A percentile compares a stretch with the other conserved stretches of the same genome.
phyloP scores from a whole-genome alignment of 2,797 vertebrate genomes.

The Phoebastria nigripes region DNA sequence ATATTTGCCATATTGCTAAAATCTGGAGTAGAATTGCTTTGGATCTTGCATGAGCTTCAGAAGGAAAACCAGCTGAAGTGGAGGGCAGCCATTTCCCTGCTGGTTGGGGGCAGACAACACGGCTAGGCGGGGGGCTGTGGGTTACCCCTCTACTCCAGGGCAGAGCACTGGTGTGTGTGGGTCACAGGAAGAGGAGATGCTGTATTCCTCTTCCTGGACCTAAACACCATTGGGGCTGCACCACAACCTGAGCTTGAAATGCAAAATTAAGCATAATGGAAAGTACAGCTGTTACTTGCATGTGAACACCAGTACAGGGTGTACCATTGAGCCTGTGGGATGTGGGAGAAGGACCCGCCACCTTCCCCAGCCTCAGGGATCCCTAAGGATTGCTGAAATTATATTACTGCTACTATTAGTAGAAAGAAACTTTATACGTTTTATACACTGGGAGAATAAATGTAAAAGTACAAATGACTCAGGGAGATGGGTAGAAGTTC shows the following conservation, averaged over 20 bases:
- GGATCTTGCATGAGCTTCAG: background rate
- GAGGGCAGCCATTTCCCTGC: background rate
- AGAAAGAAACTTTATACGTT: background rate
- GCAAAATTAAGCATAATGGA: background rate
- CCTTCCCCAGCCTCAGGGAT: background rate
- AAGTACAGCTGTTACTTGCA: background rate
- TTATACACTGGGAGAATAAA: background rate
- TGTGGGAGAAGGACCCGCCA: background rate
- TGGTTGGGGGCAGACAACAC: background rate
- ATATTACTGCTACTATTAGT: background rate
- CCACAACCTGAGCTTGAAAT: background rate
- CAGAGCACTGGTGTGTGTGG: rapidly evolving
- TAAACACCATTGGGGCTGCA: background rate
- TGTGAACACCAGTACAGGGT: too few relatives aligned
- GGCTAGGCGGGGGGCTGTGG: background rate
- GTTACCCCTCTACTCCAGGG: too few relatives aligned
- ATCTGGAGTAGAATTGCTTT: background rate
- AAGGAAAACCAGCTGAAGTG: background rate
- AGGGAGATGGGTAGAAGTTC: background rate
- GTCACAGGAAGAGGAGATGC: background rate
- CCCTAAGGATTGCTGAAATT: background rate
- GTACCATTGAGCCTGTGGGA: background rate
- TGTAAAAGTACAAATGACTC: background rate
- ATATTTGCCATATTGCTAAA: background rate
- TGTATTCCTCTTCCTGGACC: background rate